These are phyloP conservation scores for Caenorhabditis remanei DNA, from an alignment of 1,140 invertebrate species.

Conservation along the genomic window DNA sequence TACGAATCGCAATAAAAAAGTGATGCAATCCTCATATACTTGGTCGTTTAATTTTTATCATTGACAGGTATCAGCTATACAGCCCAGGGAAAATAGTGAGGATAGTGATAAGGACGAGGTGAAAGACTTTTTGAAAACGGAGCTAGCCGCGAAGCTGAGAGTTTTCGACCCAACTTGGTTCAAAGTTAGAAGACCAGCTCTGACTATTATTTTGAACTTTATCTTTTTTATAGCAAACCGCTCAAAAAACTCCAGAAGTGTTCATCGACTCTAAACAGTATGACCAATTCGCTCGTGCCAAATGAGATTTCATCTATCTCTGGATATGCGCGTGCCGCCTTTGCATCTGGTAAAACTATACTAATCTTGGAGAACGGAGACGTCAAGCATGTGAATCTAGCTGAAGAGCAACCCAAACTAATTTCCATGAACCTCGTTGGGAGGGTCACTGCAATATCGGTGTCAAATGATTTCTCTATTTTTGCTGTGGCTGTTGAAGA, in stretches of 20 bases:
- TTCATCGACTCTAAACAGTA: conserved; percentile 47
- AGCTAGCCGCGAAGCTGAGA: conserved; percentile 5
- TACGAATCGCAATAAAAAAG: conserved; percentile 48
- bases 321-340: conserved; percentile 4
- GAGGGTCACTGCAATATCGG: not conserved
- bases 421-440: not conserved
- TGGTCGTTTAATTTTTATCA: conserved; percentile 8
- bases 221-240: conserved; percentile 1
- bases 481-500: conserved; percentile 24
- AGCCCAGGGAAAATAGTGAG: conserved; percentile 34
- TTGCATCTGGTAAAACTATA: conserved; percentile 16
- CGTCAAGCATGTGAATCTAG: conserved; percentile 21
- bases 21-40: conserved; percentile 37
- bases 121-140: conserved; percentile 43
- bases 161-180: conserved; percentile 7
- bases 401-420: not conserved
- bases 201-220: not conserved
- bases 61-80: conserved; percentile 44
- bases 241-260: conserved; percentile 40
- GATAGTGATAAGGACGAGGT: conserved; percentile 47
- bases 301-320: conserved; percentile 6
- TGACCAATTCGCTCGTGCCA: conserved; percentile 37
- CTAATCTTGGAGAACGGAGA: conserved; percentile 18
- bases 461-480: conserved; percentile 25
- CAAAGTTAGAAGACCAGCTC: not conserved